Base-by-base conservation (phyloP, 2,797 vertebrate genomes). In the Sparus aurata region DNA sequence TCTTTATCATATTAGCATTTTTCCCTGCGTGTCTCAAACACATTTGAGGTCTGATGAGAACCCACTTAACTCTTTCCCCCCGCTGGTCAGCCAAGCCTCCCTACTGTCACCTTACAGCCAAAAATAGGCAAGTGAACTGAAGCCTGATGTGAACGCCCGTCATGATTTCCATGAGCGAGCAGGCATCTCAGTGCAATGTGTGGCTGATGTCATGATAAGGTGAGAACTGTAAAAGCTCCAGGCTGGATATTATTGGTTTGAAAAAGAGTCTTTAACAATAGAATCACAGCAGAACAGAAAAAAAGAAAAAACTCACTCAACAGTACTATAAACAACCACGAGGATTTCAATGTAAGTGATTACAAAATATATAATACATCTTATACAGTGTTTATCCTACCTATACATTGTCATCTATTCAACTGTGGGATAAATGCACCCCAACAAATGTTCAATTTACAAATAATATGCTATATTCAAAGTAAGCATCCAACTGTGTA, bases 341-440 rank as follows among this genome's bases (percentile, higher is more conserved):
- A 90, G 18, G 57, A 85, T 69, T 66, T 79, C 57, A 80, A 78
- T 77, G 74, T 89, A 75, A 86, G 67, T 58, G 45, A 89, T 86
- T 90, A 89, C 82, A 91, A 92, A 92, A 93, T 85, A 87, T 90
- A 90, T 86, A 68, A 75, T 89, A 92, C 92, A 89, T 87, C 65
- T 78, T 73, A 69, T 66, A 86, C 67, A 87, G 27, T 52, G 60
- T 65, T 71, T 69, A 67, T 77, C 61, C 75, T 81, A 77, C 46
- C 75, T 84, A 70, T 86, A 87, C 83, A 84, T 13, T 41, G 27
- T 55, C 30, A 73, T 57, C 57, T 60, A 47, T 65, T 82, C n/a
- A 72, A 65, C 25, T 62, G 27, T 76, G 71, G 70, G 80, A 83
- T 80, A 11, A 86, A 71, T 62, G 52, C 53, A 85, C 34, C 79